These are phyloP conservation scores for Dryoscopus gambensis DNA, from an alignment of 2,113 vertebrate species.

Conservation along the genomic window DNA sequence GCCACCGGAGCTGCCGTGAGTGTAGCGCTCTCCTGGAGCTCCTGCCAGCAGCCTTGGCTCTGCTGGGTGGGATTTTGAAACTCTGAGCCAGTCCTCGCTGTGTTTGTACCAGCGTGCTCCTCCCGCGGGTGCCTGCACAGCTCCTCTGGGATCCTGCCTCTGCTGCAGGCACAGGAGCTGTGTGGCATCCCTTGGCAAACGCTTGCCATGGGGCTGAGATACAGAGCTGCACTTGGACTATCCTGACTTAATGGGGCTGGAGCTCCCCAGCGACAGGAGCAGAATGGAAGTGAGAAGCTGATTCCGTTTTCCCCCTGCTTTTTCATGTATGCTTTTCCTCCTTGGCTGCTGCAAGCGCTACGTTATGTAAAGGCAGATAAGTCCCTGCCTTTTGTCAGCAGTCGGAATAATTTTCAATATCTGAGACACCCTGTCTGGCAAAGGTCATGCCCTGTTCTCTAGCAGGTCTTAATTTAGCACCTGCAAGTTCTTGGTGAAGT, in stretches of 20 bases:
- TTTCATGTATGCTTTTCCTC: neutral
- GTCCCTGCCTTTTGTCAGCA: neutral
- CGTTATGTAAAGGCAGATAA: neutral
- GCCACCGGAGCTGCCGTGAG: rapidly evolving
- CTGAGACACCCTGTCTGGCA: conserved; percentile 1
- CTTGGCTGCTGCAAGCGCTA: neutral
- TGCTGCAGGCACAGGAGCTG: neutral
- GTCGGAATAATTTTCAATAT: conserved; percentile 1
- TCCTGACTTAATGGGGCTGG: neutral
- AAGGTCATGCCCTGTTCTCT: conserved; percentile 45
- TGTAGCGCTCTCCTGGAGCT: neutral
- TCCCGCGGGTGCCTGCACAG: rapidly evolving
- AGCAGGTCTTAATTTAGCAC: conserved; percentile 34
- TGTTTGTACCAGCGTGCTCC: neutral
- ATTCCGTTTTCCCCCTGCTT: neutral
- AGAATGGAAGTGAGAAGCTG: neutral
- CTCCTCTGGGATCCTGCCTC: neutral
- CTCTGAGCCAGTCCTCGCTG: neutral
- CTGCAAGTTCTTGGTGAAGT: neutral
- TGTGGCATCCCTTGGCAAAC: neutral
- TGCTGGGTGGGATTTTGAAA: neutral
- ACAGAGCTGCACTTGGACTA: neutral
- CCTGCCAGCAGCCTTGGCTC: neutral
- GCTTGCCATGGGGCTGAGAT: neutral
- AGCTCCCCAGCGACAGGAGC: neutral